Conservation (phyloP, 2,888 invertebrate genomes). For the Amblyjoppa proteus region DNA sequence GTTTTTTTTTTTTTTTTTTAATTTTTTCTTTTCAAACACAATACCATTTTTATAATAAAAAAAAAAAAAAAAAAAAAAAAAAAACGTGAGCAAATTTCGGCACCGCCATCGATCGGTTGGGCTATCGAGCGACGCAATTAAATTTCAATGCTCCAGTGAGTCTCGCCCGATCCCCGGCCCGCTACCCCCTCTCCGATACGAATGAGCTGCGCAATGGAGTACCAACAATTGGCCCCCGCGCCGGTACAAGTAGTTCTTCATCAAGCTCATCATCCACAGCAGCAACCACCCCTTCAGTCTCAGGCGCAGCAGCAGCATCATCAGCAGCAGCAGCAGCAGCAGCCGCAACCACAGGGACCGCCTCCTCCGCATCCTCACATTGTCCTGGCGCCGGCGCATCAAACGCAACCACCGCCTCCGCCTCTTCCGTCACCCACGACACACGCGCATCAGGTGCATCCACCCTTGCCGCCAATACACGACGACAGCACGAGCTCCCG, state of each 20-base stretch:
- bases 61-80: conserved; percentile 3
- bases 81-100: background rate
- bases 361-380: conserved; percentile 81
- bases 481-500: conserved; percentile 87
- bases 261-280: conserved; percentile 81
- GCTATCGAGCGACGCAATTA: background rate
- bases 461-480: conserved; percentile 88
- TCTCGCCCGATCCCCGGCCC: background rate
- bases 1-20: background rate
- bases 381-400: conserved; percentile 82
- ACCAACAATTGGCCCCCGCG: conserved; percentile 86
- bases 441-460: conserved; percentile 89
- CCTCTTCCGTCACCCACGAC: conserved; percentile 88
- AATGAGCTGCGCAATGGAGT: conserved; percentile 84
- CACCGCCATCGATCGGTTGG: no score
- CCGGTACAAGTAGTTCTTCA: conserved; percentile 83
- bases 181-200: conserved; percentile 29
- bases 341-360: conserved; percentile 73
- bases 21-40: no score
- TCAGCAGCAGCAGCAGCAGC: conserved; percentile 76
- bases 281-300: conserved; percentile 77
- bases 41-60: background rate
- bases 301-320: conserved; percentile 75
- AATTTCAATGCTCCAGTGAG: conserved; percentile 73
- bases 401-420: conserved; percentile 78